Evolutionary conservation across 2,797 vertebrate species (phyloP).

Genomic region (Salmo trutta): DNA sequence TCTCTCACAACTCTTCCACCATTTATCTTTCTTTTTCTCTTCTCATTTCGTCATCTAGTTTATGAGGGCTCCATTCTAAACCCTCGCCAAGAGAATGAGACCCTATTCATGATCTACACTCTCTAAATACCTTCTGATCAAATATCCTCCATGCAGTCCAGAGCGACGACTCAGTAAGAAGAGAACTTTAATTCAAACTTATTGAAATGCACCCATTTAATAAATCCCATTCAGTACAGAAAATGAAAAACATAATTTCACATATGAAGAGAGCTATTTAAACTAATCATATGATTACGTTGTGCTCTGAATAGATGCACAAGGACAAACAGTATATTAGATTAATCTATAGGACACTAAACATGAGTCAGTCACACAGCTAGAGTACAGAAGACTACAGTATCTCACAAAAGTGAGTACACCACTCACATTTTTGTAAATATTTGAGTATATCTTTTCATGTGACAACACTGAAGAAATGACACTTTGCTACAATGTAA

Average conservation of each 20-base stretch:
- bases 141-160: slow-evolving; percentile 12
- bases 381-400: neutral
- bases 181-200: slow-evolving; percentile 41
- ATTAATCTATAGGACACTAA: neutral
- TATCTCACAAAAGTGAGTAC: too few species aligned
- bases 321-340: neutral
- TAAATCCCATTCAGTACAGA: neutral
- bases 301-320: neutral
- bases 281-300: neutral
- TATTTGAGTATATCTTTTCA: too few species aligned
- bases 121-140: slow-evolving; percentile 30
- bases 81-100: slow-evolving; percentile 21
- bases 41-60: slow-evolving; percentile 36
- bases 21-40: slow-evolving; percentile 3
- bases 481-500: too few species aligned
- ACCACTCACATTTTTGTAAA: too few species aligned
- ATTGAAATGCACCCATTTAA: slow-evolving; percentile 26
- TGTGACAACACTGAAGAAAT: too few species aligned
- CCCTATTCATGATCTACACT: slow-evolving; percentile 34
- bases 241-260: neutral
- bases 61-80: slow-evolving; percentile 35
- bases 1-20: neutral
- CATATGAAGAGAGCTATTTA: neutral
- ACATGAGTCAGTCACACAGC: neutral
- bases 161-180: slow-evolving; percentile 32